Percentiles rank a stretch among this genome's conserved stretches.
Conservation (phyloP, 2,113 vertebrate genomes). For the Seriola rivoliana region DNA sequence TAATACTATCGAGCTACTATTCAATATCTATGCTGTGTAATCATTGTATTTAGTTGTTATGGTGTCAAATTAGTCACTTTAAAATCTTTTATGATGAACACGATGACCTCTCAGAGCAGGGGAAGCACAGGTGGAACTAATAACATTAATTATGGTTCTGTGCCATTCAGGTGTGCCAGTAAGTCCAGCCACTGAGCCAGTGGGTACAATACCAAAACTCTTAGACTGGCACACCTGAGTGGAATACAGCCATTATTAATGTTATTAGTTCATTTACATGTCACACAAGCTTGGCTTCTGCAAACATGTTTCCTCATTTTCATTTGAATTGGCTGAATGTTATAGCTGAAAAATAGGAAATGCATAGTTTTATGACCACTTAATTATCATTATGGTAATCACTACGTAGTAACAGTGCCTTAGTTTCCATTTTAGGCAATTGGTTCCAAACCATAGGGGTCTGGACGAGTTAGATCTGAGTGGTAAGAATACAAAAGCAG, state of each 20-base stretch:
- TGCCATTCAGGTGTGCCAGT: slow-evolving; percentile 25
- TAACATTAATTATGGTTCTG: slow-evolving; percentile 14
- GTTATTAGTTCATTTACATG: slow-evolving; percentile 30
- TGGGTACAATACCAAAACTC: neutral
- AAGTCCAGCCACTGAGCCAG: neutral
- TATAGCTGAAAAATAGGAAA: slow-evolving; percentile 17
- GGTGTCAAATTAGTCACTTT: no score
- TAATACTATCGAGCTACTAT: neutral
- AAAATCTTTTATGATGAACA: neutral
- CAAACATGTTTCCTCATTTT: neutral
- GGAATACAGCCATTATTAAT: slow-evolving; percentile 30
- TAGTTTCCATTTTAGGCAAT: neutral
- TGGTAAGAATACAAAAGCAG: neutral
- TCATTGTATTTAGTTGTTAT: no score
- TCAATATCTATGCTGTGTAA: no score
- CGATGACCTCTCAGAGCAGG: neutral
- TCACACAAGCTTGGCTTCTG: neutral
- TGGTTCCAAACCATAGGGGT: slow-evolving; percentile 5
- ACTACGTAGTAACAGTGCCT: neutral
- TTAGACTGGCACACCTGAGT: slow-evolving; percentile 8
- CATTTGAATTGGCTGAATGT: neutral
- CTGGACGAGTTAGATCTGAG: no score
- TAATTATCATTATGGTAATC: slow-evolving; percentile 9
- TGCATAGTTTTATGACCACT: slow-evolving; percentile 1
- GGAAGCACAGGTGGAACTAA: slow-evolving; percentile 32